Percentiles rank a stretch among this genome's conserved stretches.
Evolutionary conservation across 2,888 invertebrate species (phyloP).

Genomic region (Agonopterix subpropinquella): DNA sequence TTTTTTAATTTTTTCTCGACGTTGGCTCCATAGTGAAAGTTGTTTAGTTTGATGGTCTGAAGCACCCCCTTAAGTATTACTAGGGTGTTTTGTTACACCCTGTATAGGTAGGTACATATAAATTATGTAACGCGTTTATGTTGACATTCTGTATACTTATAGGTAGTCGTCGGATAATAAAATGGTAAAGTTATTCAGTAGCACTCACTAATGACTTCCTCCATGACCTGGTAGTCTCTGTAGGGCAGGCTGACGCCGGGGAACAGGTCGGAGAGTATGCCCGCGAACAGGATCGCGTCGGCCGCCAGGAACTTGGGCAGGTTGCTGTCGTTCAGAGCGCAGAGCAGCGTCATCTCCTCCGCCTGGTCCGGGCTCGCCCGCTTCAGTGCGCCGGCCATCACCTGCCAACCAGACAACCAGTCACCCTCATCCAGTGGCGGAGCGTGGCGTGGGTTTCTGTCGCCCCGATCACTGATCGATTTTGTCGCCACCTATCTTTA

Average conservation of each 20-base stretch:
- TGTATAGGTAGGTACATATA: no score
- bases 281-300: slow-evolving; percentile 89
- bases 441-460: no score
- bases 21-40: no score
- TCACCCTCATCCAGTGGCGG: neutral
- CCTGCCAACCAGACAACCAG: slow-evolving; percentile 26
- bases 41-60: no score
- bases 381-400: slow-evolving; percentile 94
- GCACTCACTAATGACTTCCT: slow-evolving; percentile 76
- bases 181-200: neutral
- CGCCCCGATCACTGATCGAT: no score
- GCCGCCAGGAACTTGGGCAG: slow-evolving; percentile 92
- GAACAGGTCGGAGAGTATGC: slow-evolving; percentile 92
- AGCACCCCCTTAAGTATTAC: no score
- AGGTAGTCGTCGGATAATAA: no score
- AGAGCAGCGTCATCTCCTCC: slow-evolving; percentile 89
- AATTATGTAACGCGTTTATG: no score
- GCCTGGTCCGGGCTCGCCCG: slow-evolving; percentile 88
- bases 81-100: no score
- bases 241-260: slow-evolving; percentile 87
- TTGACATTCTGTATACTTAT: no score
- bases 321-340: slow-evolving; percentile 92
- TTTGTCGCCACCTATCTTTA: no score
- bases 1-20: no score
- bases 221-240: slow-evolving; percentile 86